Evolutionary conservation across 2,888 invertebrate species (phyloP).

Genomic region (Apodemia hepburni): DNA sequence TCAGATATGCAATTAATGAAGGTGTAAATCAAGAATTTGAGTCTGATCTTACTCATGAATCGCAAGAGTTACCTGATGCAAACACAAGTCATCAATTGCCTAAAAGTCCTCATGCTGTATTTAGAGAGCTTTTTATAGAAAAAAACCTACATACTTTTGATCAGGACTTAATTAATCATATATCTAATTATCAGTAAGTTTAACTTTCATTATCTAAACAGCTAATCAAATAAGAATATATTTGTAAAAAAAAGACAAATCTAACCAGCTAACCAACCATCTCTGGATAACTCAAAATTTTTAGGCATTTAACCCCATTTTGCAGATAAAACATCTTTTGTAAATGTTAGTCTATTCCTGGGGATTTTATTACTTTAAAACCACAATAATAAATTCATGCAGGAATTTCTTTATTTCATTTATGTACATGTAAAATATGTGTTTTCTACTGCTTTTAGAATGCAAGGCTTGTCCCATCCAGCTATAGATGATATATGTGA

Average conservation of each 20-base stretch:
- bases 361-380: too few species aligned
- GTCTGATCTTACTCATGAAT: constrained; percentile 30
- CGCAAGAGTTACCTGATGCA: constrained; percentile 29
- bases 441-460: constrained; percentile 36
- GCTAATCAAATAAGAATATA: neutral
- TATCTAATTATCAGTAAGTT: constrained; percentile 69
- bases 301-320: too few species aligned
- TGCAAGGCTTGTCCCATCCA: constrained; percentile 53
- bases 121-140: constrained; percentile 63
- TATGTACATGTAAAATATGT: too few species aligned
- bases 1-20: constrained; percentile 71
- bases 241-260: constrained; percentile 2
- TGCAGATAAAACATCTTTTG: too few species aligned
- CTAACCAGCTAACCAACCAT: too few species aligned
- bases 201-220: constrained; percentile 18
- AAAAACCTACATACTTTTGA: constrained; percentile 66
- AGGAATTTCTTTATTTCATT: too few species aligned
- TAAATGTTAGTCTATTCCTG: too few species aligned
- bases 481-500: constrained; percentile 64
- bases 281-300: too few species aligned
- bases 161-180: constrained; percentile 61
- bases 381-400: too few species aligned
- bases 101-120: constrained; percentile 68
- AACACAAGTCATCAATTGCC: constrained; percentile 34
- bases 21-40: constrained; percentile 68